phyloP scores from a whole-genome alignment of 2,797 vertebrate genomes.

The Characodon lateralis region DNA sequence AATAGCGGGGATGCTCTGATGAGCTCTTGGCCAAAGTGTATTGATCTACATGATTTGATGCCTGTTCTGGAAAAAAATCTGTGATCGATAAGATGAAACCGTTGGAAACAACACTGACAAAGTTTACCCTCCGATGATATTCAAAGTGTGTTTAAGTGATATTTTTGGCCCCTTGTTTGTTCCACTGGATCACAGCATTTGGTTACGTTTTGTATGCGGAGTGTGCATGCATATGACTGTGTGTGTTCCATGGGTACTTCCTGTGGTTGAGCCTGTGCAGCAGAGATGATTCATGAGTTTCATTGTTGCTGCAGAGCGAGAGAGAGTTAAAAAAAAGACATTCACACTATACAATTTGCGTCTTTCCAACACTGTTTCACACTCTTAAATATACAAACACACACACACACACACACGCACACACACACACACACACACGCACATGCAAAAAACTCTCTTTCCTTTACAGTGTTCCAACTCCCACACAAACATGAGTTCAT shows the following conservation, averaged over 20 bases:
- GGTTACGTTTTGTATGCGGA: slow-evolving; percentile 30
- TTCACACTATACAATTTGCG: slow-evolving; percentile 65
- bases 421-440: slow-evolving; percentile 41
- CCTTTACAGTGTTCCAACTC: slow-evolving; percentile 64
- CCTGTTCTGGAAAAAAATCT: slow-evolving; percentile 61
- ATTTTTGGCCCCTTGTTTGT: slow-evolving; percentile 51
- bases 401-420: slow-evolving; percentile 31
- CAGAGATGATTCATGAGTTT: slow-evolving; percentile 75
- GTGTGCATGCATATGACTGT: slow-evolving; percentile 33
- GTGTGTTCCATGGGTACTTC: slow-evolving; percentile 71
- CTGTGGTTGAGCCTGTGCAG: slow-evolving; percentile 65
- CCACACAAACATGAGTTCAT: slow-evolving; percentile 63
- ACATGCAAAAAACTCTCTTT: slow-evolving; percentile 32
- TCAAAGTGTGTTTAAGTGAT: slow-evolving; percentile 44
- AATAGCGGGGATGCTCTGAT: slow-evolving; percentile 53
- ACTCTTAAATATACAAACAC: slow-evolving; percentile 37
- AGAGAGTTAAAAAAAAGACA: slow-evolving; percentile 49
- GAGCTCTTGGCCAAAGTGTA: slow-evolving; percentile 61
- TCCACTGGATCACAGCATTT: slow-evolving; percentile 39
- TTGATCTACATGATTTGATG: slow-evolving; percentile 70
- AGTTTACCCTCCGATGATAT: slow-evolving; percentile 51
- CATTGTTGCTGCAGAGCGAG: slow-evolving; percentile 54
- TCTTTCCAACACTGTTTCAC: slow-evolving; percentile 59
- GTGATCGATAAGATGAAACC: slow-evolving; percentile 56
- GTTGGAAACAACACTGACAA: slow-evolving; percentile 49